Base-by-base conservation (phyloP, 2,797 vertebrate genomes). In the Odontamblyopus rebecca region DNA sequence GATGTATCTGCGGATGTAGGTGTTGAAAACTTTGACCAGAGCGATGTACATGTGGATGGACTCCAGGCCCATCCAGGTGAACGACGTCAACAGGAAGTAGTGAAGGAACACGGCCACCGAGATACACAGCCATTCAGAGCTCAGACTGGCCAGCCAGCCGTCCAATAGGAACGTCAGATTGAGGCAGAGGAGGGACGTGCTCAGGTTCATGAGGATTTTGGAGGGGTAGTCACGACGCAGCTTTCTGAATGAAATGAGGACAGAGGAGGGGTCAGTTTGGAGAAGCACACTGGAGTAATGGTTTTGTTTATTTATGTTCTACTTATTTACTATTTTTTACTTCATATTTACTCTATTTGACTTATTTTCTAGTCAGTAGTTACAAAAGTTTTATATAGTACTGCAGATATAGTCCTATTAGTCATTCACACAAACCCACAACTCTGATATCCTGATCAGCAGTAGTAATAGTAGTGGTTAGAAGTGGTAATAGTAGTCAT, bases 41-140 rank as follows among this genome's bases (percentile, higher is more conserved):
- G 97, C 98, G 51, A 99, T 99, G 90, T 99, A 99, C 97, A 99
- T 99, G 87, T 99, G 98, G 71, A 98, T 91, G 0, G 98, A 98
- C 92, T 99, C 98, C 11, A 99, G 86, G 2, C 95, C 97, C 98
- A 99, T 99, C 98, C 98, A 99, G 2, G 97, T 99, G 88, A 99
- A 99, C 27, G 97, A 94, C 2, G 96, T 95, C 29, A 99, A 88
- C 75, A 99, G 95, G 80, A 98, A 99, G 89, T 96, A 99, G 86
- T 99, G 98, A 75, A 99, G 56, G 68, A 98, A 89, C 30, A 90
- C 90, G 5, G 96, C 97, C 7, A 96, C 89, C 0, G 95, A 89
- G 6, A 93, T 85, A 75, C 98, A 99, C 59, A 98, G 92, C 48
- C 92, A 94, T 0, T 89, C 67, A 11, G 92, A 84, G 0, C 91